These are phyloP conservation scores for Notothenia rossii DNA, from an alignment of 2,113 vertebrate genomes.

Conservation along the genomic window DNA sequence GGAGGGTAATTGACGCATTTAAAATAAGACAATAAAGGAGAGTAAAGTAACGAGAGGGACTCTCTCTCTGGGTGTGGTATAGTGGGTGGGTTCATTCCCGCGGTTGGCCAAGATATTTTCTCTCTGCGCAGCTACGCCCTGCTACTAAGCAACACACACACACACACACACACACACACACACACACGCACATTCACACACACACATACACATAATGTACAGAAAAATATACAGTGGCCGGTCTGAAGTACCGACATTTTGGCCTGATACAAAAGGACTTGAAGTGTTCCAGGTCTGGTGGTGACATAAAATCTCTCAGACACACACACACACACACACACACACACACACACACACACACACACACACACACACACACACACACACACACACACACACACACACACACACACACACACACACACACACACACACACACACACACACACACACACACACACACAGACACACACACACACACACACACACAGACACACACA, in stretches of 20 bases:
- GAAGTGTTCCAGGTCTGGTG: constrained; percentile 59
- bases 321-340: constrained; percentile 9
- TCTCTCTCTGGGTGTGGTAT: constrained; percentile 76
- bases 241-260: constrained; percentile 49
- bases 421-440: too few relatives aligned
- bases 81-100: constrained; percentile 76
- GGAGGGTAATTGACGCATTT: constrained; percentile 33
- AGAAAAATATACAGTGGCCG: constrained; percentile 69
- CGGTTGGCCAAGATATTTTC: constrained; percentile 79
- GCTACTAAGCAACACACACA: constrained; percentile 60
- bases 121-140: constrained; percentile 80
- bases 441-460: too few relatives aligned
- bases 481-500: too few relatives aligned
- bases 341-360: too few relatives aligned
- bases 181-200: constrained; percentile 19
- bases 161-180: constrained; percentile 3
- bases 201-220: constrained; percentile 60
- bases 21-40: constrained; percentile 43
- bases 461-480: too few relatives aligned
- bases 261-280: constrained; percentile 58
- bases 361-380: too few relatives aligned
- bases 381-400: too few relatives aligned
- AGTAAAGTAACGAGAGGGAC: constrained; percentile 45
- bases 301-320: constrained; percentile 51
- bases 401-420: too few relatives aligned